Evolutionary conservation across 1,140 invertebrate genomes (phyloP).

Genomic region (Camponotus floridanus): DNA sequence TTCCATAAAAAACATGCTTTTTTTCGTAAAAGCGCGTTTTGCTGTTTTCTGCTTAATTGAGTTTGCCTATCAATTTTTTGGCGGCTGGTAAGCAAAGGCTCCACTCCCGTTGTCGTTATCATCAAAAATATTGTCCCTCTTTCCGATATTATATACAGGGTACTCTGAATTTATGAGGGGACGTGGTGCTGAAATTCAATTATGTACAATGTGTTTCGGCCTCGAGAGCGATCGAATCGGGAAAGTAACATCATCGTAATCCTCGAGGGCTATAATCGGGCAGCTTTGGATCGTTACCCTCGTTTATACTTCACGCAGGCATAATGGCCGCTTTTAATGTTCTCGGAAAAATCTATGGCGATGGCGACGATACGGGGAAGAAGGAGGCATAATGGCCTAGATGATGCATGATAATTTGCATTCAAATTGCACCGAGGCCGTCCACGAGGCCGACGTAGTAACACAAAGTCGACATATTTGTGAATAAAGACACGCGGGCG

Average conservation of each 20-base stretch:
- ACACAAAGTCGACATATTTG: conserved; percentile 38
- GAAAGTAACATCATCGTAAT: conserved; percentile 35
- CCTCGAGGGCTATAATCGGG: conserved; percentile 43
- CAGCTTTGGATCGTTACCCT: conserved; percentile 41
- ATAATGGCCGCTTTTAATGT: conserved; percentile 55
- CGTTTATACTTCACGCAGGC: conserved; percentile 43
- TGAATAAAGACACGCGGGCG: neutral
- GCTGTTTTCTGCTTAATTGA: conserved; percentile 10
- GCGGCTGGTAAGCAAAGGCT: neutral
- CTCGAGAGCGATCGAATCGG: conserved; percentile 40
- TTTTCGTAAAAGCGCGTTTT: neutral
- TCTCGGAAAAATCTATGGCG: conserved; percentile 52
- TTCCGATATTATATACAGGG: neutral
- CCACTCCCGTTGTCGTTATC: neutral
- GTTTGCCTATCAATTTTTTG: conserved; percentile 21
- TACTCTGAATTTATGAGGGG: conserved; percentile 29
- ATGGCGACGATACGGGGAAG: conserved; percentile 23
- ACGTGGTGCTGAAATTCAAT: conserved; percentile 50
- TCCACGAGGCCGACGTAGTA: conserved; percentile 24
- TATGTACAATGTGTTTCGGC: conserved; percentile 41
- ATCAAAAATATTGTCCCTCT: conserved; percentile 5
- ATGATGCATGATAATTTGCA: conserved; percentile 57
- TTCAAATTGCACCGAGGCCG: conserved; percentile 48
- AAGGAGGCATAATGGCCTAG: conserved; percentile 53
- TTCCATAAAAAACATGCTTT: neutral